phyloP scores from a whole-genome alignment of 1,140 invertebrate genomes.

The Drosophila parvula region DNA sequence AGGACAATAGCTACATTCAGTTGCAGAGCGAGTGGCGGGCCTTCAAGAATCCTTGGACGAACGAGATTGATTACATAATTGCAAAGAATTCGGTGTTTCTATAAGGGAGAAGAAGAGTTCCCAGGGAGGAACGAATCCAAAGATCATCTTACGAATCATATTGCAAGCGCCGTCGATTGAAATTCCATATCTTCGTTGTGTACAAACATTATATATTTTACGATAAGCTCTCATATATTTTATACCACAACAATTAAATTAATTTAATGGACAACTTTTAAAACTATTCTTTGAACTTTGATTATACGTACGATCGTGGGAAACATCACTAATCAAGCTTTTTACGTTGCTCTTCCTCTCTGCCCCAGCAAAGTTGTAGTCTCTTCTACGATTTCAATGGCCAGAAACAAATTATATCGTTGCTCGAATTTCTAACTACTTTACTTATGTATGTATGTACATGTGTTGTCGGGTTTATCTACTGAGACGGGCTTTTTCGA shows the following conservation, averaged over 20 bases:
- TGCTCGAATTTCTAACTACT: slow-evolving; percentile 26
- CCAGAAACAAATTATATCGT: slow-evolving; percentile 17
- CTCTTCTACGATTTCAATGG: neutral
- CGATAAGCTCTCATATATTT: slow-evolving; percentile 27
- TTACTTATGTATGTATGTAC: slow-evolving; percentile 14
- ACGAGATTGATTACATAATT: slow-evolving; percentile 94
- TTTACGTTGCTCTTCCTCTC: slow-evolving; percentile 1
- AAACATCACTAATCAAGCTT: slow-evolving; percentile 2
- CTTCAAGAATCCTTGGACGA: slow-evolving; percentile 96
- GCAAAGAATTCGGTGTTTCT: slow-evolving; percentile 92
- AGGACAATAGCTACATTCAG: slow-evolving; percentile 89
- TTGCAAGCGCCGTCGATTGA: slow-evolving; percentile 1
- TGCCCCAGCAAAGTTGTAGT: neutral
- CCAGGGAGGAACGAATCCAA: neutral
- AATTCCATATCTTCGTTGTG: slow-evolving; percentile 15
- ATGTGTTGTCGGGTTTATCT: slow-evolving; percentile 56
- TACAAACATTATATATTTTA: slow-evolving; percentile 11
- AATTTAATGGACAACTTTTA: slow-evolving; percentile 7
- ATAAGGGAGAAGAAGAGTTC: slow-evolving; percentile 79
- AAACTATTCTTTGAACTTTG: neutral
- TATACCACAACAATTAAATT: slow-evolving; percentile 27
- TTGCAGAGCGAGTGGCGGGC: slow-evolving; percentile 93
- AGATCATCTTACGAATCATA: slow-evolving; percentile 8
- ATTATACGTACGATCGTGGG: slow-evolving; percentile 2
- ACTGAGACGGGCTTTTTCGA: slow-evolving; percentile 44